A percentile compares a stretch with the other conserved stretches of the same genome.
phyloP scores from a whole-genome alignment of 2,888 invertebrate species.

The Nymphalis polychloros region DNA sequence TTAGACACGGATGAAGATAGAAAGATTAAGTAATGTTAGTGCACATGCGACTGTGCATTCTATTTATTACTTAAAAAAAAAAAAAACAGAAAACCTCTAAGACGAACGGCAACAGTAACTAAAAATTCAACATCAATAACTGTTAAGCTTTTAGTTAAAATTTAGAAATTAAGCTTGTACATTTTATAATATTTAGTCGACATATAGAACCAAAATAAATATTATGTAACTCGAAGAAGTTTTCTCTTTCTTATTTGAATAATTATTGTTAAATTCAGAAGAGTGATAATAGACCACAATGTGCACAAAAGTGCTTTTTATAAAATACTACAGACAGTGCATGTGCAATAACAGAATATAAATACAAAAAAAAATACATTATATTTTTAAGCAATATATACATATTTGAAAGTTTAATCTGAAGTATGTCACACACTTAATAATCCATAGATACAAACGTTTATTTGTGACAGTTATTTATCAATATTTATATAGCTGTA shows the following conservation, averaged over 20 bases:
- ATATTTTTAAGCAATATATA: conserved; percentile 28
- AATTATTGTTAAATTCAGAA: neutral
- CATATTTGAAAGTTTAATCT: conserved; percentile 1
- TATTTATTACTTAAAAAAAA: neutral
- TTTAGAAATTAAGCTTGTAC: neutral
- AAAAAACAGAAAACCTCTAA: neutral
- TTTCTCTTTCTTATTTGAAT: neutral
- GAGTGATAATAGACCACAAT: neutral
- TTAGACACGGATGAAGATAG: conserved; percentile 65
- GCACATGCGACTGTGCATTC: conserved; percentile 50
- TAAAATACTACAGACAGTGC: conserved; percentile 37
- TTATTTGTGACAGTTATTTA: neutral
- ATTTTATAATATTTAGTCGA: neutral
- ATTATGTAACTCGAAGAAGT: neutral
- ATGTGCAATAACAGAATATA: conserved; percentile 51
- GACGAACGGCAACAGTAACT: neutral
- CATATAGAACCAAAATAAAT: neutral
- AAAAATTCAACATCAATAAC: neutral
- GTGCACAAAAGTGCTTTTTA: conserved; percentile 25
- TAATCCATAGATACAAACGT: neutral
- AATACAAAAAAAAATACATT: conserved; percentile 23
- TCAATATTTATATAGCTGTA: neutral
- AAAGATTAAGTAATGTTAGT: conserved; percentile 50
- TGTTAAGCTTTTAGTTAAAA: neutral
- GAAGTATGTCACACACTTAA: conserved; percentile 8